Base-by-base conservation (phyloP, 1,140 invertebrate species). In the Tyrophagus putrescentiae region DNA sequence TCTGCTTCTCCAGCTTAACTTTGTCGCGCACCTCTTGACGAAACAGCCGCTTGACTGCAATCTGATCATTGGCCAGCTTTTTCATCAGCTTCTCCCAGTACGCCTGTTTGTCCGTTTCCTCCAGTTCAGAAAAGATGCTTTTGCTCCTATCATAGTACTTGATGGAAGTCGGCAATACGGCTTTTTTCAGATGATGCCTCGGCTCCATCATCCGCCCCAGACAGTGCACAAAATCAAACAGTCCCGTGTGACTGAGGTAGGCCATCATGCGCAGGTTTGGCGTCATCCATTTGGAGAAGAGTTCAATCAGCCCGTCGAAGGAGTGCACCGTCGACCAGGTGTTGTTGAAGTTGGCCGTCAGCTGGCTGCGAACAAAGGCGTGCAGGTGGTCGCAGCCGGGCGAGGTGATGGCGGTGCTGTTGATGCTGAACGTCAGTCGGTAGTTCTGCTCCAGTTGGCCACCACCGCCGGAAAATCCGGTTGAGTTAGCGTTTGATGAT, bases 1-100 rank as follows among this genome's bases (percentile, higher is more conserved):
- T 13, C 7, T 48, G 45, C 31, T 48, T 48, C 21, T 7, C 18
- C 7, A 13, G 7, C 18, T 48, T 48, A 13, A 21, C 31, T 9
- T 21, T 21, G 7, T 48, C 7, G 31, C 45, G 45, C 21, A 7
- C 18, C 45, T 48, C 45, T 13, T 48, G 7, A 9, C 45, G 45
- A 48, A 48, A 7, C 7, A 18, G 7, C 21, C 18, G 7, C 18
- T 48, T 48, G 7, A 48, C 31, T 6, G 45, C 45, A 21, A 48
- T 25, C 18, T 48, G 45, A 48, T 48, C 45, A 13, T 48, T 21
- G 23, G 45, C 7, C 21, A 48, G 31, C 13, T 48, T 21, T 21
- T 48, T 48, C 13, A 48, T 48, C 18, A 48, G 18, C 45, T 48
- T 48, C 7, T 48, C 18, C 45, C 45, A 48, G 18, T 48, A 48